A percentile compares a stretch with the other conserved stretches of the same genome.
Conservation (phyloP, 2,113 vertebrate species). For the Ailurus styani region DNA sequence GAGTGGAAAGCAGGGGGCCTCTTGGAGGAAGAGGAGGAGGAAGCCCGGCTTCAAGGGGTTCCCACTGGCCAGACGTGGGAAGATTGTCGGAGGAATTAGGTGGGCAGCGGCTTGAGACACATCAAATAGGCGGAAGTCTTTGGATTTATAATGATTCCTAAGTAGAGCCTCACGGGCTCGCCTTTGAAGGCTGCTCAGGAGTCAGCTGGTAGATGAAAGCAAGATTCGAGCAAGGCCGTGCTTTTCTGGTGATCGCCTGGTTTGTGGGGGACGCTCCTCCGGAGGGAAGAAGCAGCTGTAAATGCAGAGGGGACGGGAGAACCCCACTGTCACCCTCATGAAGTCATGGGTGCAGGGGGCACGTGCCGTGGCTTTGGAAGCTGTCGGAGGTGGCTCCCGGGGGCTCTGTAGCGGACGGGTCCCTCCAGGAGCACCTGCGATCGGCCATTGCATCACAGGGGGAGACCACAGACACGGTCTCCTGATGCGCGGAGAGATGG, state of each 20-base stretch:
- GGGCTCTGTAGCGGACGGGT: accelerated
- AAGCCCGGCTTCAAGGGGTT: not conserved
- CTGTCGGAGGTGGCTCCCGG: not conserved
- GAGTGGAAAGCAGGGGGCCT: accelerated
- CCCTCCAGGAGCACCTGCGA: accelerated
- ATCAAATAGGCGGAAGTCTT: accelerated
- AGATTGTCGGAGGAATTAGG: not conserved
- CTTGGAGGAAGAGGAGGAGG: not conserved
- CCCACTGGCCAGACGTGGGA: not conserved
- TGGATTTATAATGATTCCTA: not conserved
- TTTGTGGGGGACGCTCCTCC: not conserved
- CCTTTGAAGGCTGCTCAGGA: not conserved
- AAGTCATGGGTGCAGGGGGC: accelerated
- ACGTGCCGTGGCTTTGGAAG: accelerated
- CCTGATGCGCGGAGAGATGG: accelerated
- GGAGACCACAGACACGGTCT: not conserved
- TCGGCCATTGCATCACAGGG: accelerated
- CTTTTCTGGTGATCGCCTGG: not conserved
- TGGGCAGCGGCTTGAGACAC: not conserved
- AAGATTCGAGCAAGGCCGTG: accelerated
- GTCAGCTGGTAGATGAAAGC: not conserved
- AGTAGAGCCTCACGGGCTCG: not conserved
- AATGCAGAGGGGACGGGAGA: not conserved
- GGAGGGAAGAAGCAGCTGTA: not conserved
- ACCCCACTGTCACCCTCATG: accelerated